These are phyloP conservation scores for Xerus rutilus DNA, from an alignment of 2,797 vertebrate genomes.

Conservation along the genomic window DNA sequence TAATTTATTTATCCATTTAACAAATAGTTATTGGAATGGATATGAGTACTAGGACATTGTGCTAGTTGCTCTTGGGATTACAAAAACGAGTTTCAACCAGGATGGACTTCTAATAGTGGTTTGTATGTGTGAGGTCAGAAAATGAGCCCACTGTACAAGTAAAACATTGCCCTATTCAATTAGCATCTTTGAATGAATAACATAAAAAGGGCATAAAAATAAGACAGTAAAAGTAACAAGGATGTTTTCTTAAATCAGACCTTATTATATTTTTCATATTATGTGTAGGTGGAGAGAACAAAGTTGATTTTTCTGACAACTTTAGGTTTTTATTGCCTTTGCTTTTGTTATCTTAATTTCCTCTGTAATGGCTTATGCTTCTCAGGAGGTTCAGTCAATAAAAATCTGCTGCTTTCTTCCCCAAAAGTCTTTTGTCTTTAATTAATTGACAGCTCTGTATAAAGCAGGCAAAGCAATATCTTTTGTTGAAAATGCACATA, in stretches of 20 bases:
- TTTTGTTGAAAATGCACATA: background rate
- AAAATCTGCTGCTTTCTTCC: background rate
- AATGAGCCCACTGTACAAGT: background rate
- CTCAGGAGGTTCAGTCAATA: background rate
- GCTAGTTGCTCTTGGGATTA: background rate
- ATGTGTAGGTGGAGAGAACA: constrained; percentile 1
- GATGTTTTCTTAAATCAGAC: background rate
- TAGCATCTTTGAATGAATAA: background rate
- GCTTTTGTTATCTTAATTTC: background rate
- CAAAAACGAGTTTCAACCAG: background rate
- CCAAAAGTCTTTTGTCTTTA: constrained; percentile 24
- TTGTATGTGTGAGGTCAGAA: background rate
- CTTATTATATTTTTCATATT: background rate
- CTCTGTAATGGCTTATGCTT: background rate
- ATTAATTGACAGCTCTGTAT: background rate
- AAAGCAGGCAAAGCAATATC: background rate
- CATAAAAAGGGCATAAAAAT: background rate
- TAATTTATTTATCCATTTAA: background rate
- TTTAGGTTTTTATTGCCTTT: constrained; percentile 57
- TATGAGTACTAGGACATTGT: background rate
- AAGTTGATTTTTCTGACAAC: background rate
- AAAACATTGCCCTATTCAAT: background rate
- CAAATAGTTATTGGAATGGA: background rate
- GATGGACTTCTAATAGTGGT: background rate
- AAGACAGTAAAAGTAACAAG: background rate